Conservation (phyloP, 2,797 vertebrate species). For the Ptychobarbus kaznakovi region DNA sequence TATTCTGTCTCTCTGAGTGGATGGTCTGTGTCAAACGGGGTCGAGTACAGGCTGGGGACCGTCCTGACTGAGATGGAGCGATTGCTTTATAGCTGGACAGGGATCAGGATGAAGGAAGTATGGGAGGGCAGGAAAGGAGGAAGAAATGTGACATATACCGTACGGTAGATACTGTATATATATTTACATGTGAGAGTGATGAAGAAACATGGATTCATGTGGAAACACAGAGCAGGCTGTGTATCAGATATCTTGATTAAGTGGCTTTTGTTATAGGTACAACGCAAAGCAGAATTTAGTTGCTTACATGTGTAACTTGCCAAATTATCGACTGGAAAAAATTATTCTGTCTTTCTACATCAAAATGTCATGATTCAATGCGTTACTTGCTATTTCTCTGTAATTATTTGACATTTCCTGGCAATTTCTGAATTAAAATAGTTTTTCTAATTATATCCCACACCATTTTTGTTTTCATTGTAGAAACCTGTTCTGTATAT, state of each 20-base stretch:
- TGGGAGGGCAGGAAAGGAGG: conserved; percentile 29
- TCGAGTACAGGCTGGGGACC: neutral
- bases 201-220: neutral
- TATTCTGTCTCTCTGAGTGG: neutral
- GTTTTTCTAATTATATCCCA: neutral
- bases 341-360: neutral
- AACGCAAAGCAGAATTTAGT: neutral
- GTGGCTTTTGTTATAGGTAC: neutral
- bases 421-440: neutral
- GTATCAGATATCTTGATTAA: no score
- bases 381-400: neutral
- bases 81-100: conserved; percentile 25
- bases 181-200: neutral
- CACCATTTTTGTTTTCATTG: neutral
- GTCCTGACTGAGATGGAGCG: conserved; percentile 8
- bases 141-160: neutral
- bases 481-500: neutral
- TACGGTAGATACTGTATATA: neutral
- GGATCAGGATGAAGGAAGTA: conserved; percentile 7
- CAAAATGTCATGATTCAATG: neutral
- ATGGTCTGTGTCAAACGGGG: conserved; percentile 31
- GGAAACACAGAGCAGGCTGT: neutral
- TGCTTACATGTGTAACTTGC: no score
- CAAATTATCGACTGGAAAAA: no score
- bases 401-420: neutral